phyloP scores from a whole-genome alignment of 2,113 vertebrate genomes.

The Sprattus sprattus region DNA sequence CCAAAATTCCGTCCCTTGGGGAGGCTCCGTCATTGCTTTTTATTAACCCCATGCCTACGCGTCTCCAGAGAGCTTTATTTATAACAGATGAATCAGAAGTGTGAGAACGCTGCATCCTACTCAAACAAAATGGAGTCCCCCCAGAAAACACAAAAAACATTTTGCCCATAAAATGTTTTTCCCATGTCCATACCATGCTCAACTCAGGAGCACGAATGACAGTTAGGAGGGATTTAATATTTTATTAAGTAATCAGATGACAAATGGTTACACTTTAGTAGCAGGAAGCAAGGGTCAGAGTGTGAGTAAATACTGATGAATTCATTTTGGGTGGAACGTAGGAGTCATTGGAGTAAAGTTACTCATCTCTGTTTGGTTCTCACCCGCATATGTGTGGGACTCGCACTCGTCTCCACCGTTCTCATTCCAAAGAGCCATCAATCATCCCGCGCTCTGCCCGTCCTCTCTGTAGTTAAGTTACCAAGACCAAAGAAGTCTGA shows the following conservation, averaged over 20 bases:
- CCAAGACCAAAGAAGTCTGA: not conserved
- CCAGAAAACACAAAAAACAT: not conserved
- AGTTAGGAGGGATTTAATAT: not conserved
- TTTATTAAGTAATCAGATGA: not conserved
- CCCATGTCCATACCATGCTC: not conserved
- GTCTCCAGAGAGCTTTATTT: conserved; percentile 46
- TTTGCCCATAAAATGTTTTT: not conserved
- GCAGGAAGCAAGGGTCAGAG: conserved; percentile 5
- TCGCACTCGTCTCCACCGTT: not conserved
- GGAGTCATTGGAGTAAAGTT: conserved; percentile 42
- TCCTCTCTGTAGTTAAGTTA: conserved; percentile 30
- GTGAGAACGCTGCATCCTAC: conserved; percentile 42
- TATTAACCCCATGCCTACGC: conserved; percentile 47
- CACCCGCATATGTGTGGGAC: conserved; percentile 43
- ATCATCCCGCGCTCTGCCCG: conserved; percentile 28
- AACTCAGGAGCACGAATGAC: not conserved
- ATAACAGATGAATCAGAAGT: conserved; percentile 46
- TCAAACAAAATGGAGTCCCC: conserved; percentile 15
- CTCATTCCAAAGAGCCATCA: conserved; percentile 29
- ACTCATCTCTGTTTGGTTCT: conserved; percentile 42
- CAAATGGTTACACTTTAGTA: not conserved
- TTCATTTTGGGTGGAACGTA: conserved; percentile 27
- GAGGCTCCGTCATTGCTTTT: conserved; percentile 40
- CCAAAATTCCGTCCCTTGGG: conserved; percentile 42
- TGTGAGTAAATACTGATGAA: conserved; percentile 35